phyloP scores from a whole-genome alignment of 2,113 vertebrate species.

The Phrynosoma platyrhinos region DNA sequence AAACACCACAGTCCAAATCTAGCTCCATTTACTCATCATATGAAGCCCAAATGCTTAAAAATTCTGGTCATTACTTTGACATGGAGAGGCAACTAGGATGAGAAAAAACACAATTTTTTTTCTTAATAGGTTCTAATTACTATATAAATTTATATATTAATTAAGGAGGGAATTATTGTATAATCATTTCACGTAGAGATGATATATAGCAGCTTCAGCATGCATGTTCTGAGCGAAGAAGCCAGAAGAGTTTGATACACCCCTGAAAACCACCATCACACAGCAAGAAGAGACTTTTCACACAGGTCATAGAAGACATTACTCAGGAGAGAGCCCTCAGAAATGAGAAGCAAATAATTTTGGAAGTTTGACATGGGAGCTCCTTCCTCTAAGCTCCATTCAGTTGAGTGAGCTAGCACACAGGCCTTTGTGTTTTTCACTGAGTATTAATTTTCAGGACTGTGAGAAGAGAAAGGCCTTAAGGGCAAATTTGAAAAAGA shows the following conservation, averaged over 20 bases:
- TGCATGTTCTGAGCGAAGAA: conserved; percentile 11
- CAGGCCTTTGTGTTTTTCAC: conserved; percentile 77
- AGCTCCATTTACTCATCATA: background rate
- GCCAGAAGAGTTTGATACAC: conserved; percentile 10
- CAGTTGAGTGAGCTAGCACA: conserved; percentile 57
- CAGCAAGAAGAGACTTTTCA: conserved; percentile 31
- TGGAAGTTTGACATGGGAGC: conserved; percentile 56
- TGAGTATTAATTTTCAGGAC: conserved; percentile 78
- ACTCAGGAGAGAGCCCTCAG: conserved; percentile 40
- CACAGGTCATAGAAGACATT: conserved; percentile 37
- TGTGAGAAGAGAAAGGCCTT: conserved; percentile 59
- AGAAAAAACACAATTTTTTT: no score
- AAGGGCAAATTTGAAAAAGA: conserved; percentile 79
- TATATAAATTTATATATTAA: background rate
- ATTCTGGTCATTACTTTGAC: background rate
- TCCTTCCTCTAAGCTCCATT: conserved; percentile 55
- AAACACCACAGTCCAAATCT: background rate
- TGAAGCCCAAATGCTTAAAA: background rate
- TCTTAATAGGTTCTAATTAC: background rate
- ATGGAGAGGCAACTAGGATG: background rate
- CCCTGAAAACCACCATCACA: background rate
- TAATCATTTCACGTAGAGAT: background rate
- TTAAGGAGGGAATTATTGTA: background rate
- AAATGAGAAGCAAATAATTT: conserved; percentile 79
- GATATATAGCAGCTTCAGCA: conserved; percentile 36